Evolutionary conservation across 2,888 invertebrate genomes (phyloP).

Genomic region (Lochmaea capreae): DNA sequence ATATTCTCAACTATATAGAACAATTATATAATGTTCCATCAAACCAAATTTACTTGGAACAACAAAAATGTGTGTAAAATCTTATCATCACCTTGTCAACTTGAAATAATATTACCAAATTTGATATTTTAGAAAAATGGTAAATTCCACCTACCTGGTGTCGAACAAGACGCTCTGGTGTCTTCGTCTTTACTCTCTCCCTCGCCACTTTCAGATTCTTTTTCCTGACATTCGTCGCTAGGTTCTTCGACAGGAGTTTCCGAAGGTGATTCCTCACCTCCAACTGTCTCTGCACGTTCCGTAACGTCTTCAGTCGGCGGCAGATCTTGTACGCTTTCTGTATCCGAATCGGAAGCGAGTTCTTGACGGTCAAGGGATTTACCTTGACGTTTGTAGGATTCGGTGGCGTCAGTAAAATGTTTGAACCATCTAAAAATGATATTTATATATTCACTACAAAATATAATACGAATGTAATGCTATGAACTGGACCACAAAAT

Average conservation of each 20-base stretch:
- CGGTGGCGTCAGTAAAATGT: slow-evolving; percentile 53
- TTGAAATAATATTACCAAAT: too few relatives aligned
- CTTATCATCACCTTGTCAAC: too few relatives aligned
- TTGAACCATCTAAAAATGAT: slow-evolving; percentile 51
- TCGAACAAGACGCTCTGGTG: slow-evolving; percentile 16
- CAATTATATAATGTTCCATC: too few relatives aligned
- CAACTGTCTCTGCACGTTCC: slow-evolving; percentile 42
- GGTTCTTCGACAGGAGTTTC: slow-evolving; percentile 15
- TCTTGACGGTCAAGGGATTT: slow-evolving; percentile 51
- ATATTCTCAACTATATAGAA: too few relatives aligned
- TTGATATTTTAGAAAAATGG: too few relatives aligned
- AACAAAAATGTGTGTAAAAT: background rate
- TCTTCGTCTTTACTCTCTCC: slow-evolving; percentile 20
- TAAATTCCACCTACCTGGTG: slow-evolving; percentile 28
- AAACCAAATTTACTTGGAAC: too few relatives aligned
- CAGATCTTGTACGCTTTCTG: slow-evolving; percentile 46
- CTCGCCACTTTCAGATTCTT: slow-evolving; percentile 26
- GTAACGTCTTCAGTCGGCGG: slow-evolving; percentile 43
- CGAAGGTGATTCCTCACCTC: slow-evolving; percentile 32
- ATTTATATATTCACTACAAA: background rate
- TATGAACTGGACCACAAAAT: too few relatives aligned
- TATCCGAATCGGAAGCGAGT: slow-evolving; percentile 48
- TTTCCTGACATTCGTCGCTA: slow-evolving; percentile 18
- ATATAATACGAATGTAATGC: too few relatives aligned
- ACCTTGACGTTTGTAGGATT: slow-evolving; percentile 58